Conservation (phyloP, 2,113 vertebrate genomes). For the Laterallus jamaicensis region DNA sequence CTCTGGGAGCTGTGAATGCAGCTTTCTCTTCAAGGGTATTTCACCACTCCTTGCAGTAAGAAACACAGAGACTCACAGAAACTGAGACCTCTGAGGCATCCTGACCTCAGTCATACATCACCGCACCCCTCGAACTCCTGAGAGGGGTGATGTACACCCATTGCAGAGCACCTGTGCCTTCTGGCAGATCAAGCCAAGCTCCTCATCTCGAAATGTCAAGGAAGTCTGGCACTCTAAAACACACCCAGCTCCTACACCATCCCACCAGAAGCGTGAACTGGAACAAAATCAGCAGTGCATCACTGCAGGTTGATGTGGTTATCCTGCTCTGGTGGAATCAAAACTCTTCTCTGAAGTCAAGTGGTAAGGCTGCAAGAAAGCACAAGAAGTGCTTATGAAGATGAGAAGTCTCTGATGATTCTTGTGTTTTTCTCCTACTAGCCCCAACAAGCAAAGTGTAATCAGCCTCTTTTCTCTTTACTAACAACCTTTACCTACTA, state of each 20-base stretch:
- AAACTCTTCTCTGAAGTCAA: not conserved
- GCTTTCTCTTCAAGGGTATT: not conserved
- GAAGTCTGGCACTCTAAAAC: not conserved
- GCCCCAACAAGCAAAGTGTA: not conserved
- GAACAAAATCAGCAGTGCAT: not conserved
- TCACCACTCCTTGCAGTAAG: not conserved
- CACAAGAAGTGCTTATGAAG: not conserved
- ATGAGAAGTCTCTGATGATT: not conserved
- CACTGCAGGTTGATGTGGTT: too few species aligned
- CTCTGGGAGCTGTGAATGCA: not conserved
- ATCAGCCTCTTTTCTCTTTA: not conserved
- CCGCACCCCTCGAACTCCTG: not conserved
- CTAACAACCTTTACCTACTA: not conserved
- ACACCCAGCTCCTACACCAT: not conserved
- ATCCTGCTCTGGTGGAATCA: not conserved
- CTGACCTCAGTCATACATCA: not conserved
- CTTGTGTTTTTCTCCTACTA: not conserved
- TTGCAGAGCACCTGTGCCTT: not conserved
- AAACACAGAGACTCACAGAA: not conserved
- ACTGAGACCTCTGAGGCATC: not conserved
- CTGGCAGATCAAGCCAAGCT: not conserved
- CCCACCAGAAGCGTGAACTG: fast-evolving
- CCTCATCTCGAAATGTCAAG: not conserved
- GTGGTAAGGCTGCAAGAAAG: not conserved
- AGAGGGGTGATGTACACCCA: not conserved